phyloP scores from a whole-genome alignment of 1,140 invertebrate genomes.

The Lepidotrigona ventralis region DNA sequence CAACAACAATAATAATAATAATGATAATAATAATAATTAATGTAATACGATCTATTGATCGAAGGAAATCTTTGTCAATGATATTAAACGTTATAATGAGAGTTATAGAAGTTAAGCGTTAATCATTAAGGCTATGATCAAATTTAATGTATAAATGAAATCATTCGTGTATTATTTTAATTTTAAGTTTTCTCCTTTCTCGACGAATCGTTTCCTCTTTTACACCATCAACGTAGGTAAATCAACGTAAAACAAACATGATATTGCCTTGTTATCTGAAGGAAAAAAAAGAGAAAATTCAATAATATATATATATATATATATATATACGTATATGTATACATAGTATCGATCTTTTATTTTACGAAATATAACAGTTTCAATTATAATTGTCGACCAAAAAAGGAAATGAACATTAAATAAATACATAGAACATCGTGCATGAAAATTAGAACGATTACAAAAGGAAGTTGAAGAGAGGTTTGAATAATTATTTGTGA shows the following conservation, averaged over 20 bases:
- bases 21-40: conserved; percentile 53
- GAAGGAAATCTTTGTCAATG: conserved; percentile 56
- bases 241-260: conserved; percentile 3
- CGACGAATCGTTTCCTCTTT: conserved; percentile 28
- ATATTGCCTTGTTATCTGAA: conserved; percentile 37
- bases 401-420: not conserved
- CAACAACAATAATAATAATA: conserved; percentile 53
- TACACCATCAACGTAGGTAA: conserved; percentile 16
- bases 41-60: conserved; percentile 57
- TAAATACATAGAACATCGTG: not conserved
- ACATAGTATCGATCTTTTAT: not conserved
- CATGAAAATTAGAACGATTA: not conserved
- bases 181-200: conserved; percentile 3
- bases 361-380: not conserved
- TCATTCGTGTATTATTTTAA: conserved; percentile 42
- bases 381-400: conserved; percentile 28
- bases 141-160: conserved; percentile 54
- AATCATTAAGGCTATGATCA: conserved; percentile 58
- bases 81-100: conserved; percentile 65
- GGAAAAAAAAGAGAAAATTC: not conserved
- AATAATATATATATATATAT: not conserved
- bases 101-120: conserved; percentile 62
- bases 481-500: conserved; percentile 1
- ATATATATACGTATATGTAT: not conserved
- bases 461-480: not conserved